Conservation (phyloP, 2,888 invertebrate species). For the Orthosia gothica region DNA sequence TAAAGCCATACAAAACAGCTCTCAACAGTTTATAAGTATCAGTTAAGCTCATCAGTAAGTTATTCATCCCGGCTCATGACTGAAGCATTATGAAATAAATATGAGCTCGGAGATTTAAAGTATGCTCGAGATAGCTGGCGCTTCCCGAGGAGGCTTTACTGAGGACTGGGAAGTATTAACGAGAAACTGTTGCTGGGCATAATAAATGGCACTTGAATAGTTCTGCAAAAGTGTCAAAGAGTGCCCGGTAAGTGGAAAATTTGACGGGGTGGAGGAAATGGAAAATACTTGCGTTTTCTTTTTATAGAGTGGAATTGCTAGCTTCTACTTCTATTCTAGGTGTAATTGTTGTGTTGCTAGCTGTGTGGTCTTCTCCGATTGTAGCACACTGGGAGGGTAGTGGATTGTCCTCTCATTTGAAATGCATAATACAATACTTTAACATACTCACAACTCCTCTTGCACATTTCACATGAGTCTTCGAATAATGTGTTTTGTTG, state of each 20-base stretch:
- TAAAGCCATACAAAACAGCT: neutral
- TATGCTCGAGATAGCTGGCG: slow-evolving; percentile 48
- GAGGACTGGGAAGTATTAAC: slow-evolving; percentile 24
- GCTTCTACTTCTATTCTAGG: too few species aligned
- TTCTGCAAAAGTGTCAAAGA: slow-evolving; percentile 43
- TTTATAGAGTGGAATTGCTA: neutral
- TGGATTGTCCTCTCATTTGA: too few species aligned
- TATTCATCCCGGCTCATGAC: slow-evolving; percentile 26
- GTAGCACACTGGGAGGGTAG: too few species aligned
- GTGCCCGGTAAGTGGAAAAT: slow-evolving; percentile 23
- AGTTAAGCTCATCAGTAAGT: neutral
- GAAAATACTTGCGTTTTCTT: slow-evolving; percentile 12
- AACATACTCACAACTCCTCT: too few species aligned
- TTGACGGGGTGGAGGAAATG: neutral
- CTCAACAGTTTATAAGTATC: neutral
- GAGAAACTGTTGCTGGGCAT: slow-evolving; percentile 53
- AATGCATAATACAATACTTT: too few species aligned
- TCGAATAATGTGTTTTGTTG: too few species aligned
- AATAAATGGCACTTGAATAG: slow-evolving; percentile 40
- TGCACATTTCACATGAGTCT: too few species aligned
- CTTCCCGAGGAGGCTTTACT: slow-evolving; percentile 10
- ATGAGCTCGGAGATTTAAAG: slow-evolving; percentile 53
- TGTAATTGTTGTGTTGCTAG: too few species aligned
- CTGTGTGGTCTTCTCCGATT: too few species aligned
- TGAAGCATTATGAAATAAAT: slow-evolving; percentile 52